Evolutionary conservation across 1,140 invertebrate species (phyloP).

Genomic region (Danaus melanippus): DNA sequence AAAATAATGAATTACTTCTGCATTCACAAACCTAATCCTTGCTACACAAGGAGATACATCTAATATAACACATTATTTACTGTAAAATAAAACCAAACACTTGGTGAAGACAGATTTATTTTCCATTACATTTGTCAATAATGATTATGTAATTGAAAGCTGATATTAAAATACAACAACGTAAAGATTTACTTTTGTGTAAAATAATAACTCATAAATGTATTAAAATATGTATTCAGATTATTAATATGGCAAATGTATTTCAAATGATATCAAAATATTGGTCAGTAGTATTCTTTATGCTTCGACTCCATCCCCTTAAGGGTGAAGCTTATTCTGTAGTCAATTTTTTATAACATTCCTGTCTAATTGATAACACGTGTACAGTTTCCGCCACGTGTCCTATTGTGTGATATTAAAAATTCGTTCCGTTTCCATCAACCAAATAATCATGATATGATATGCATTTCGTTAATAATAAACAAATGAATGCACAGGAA

Average conservation of each 20-base stretch:
- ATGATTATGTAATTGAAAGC: no score
- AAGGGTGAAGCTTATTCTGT: constrained; percentile 38
- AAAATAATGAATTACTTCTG: no score
- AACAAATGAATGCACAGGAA: constrained; percentile 41
- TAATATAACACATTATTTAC: no score
- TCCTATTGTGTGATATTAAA: constrained; percentile 54
- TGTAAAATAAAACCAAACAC: no score
- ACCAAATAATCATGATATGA: constrained; percentile 32
- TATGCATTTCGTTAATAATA: constrained; percentile 40
- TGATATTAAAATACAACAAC: no score
- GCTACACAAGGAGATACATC: no score
- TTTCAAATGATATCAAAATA: no score
- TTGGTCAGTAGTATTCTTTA: constrained; percentile 17
- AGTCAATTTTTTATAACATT: constrained; percentile 47
- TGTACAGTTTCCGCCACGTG: constrained; percentile 65
- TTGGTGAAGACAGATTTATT: no score
- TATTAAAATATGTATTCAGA: background rate
- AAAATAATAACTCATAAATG: background rate
- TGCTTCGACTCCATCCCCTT: constrained; percentile 39
- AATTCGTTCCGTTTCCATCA: constrained; percentile 44
- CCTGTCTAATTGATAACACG: constrained; percentile 65
- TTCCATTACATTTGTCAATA: no score
- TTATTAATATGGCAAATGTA: no score
- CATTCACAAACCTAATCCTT: no score
- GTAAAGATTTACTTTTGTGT: no score